phyloP scores from a whole-genome alignment of 2,888 invertebrate species.

The Meta bourneti region DNA sequence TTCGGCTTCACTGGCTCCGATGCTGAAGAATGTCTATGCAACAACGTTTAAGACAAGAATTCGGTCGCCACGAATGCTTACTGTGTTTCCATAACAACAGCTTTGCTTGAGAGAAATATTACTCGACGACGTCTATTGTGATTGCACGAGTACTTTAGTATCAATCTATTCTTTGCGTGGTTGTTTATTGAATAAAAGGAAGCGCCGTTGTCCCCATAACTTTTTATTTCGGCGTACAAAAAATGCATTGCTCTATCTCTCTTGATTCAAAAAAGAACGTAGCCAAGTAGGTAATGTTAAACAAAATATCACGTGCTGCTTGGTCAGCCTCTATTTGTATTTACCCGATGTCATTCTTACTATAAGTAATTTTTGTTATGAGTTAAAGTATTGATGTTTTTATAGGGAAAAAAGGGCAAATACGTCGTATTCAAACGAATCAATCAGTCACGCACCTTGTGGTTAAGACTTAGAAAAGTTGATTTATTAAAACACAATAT shows the following conservation, averaged over 20 bases:
- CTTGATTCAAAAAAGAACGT: background rate
- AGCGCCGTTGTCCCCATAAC: background rate
- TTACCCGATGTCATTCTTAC: too few relatives aligned
- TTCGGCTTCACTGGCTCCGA: background rate
- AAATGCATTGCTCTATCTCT: background rate
- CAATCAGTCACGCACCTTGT: too few relatives aligned
- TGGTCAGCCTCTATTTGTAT: too few relatives aligned
- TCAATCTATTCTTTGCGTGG: background rate
- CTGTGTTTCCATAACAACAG: background rate
- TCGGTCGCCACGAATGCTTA: background rate
- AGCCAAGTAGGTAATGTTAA: too few relatives aligned
- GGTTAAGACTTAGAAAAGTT: too few relatives aligned
- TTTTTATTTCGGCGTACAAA: background rate
- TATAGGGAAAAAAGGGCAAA: too few relatives aligned
- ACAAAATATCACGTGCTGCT: too few relatives aligned
- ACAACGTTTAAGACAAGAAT: background rate
- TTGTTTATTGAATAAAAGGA: background rate
- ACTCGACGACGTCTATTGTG: background rate
- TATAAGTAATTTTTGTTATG: too few relatives aligned
- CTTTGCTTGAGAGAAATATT: background rate
- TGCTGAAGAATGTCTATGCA: background rate
- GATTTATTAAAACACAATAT: too few relatives aligned
- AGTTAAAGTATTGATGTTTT: too few relatives aligned
- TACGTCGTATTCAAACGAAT: too few relatives aligned
- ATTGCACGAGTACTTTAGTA: background rate